Conservation (phyloP, 1,140 invertebrate genomes). For the Neocloeon triangulifer region DNA sequence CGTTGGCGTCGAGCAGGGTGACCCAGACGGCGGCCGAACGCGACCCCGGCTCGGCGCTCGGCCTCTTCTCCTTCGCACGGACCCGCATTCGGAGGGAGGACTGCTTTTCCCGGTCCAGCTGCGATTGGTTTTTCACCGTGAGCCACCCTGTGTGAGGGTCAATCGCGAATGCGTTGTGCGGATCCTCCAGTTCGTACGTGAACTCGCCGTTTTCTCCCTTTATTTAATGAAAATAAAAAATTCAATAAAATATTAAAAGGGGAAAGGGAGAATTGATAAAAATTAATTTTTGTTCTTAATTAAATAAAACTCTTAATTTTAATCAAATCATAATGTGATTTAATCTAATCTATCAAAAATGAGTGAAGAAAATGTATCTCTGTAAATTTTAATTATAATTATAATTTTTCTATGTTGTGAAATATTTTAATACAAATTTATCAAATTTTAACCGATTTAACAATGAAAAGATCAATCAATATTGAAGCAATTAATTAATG, state of each 20-base stretch:
- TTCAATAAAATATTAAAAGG: slow-evolving; percentile 2
- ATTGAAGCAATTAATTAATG: too few relatives aligned
- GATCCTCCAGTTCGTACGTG: slow-evolving; percentile 49
- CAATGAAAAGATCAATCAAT: too few relatives aligned
- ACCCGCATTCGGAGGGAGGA: slow-evolving; percentile 44
- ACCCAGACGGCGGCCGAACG: slow-evolving; percentile 54
- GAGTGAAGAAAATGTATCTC: too few relatives aligned
- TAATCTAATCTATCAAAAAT: too few relatives aligned
- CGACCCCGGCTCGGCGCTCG: slow-evolving; percentile 28
- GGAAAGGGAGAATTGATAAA: too few relatives aligned
- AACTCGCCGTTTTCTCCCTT: slow-evolving; percentile 63
- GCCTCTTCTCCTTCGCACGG: slow-evolving; percentile 45
- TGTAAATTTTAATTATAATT: too few relatives aligned
- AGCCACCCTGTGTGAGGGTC: slow-evolving; percentile 61
- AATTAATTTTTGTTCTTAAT: background rate
- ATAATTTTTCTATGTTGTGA: too few relatives aligned
- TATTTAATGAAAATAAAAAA: slow-evolving; percentile 5
- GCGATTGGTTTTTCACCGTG: slow-evolving; percentile 46
- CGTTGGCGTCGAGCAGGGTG: slow-evolving; percentile 61
- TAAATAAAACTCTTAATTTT: too few relatives aligned
- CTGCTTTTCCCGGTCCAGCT: slow-evolving; percentile 54
- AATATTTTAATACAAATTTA: too few relatives aligned
- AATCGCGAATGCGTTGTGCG: slow-evolving; percentile 50
- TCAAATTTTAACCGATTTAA: too few relatives aligned
- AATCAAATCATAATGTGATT: too few relatives aligned